A percentile compares a stretch with the other conserved stretches of the same genome.
phyloP scores from a whole-genome alignment of 2,113 vertebrate species.

The Catharus bicknelli region DNA sequence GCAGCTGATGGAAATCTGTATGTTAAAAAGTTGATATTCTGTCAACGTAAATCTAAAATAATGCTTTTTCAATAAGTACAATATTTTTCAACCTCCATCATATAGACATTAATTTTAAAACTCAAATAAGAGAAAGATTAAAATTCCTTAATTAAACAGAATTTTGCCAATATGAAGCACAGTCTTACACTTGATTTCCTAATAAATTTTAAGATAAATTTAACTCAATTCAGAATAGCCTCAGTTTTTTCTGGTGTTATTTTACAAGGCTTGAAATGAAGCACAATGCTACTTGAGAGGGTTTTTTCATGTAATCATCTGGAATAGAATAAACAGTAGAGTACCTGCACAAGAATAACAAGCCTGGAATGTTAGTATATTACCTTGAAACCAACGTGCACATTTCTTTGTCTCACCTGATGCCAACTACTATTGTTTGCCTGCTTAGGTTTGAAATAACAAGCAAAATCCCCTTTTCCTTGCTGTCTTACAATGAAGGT shows the following conservation, averaged over 20 bases:
- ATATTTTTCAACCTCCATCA: neutral
- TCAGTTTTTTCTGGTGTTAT: neutral
- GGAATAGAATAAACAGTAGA: neutral
- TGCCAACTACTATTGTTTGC: neutral
- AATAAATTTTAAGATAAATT: neutral
- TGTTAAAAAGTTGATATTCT: neutral
- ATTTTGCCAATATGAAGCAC: neutral
- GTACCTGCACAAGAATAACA: neutral
- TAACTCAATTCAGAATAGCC: neutral
- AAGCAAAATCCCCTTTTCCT: neutral
- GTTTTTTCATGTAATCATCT: fast-evolving
- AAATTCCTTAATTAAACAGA: neutral
- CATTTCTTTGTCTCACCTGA: neutral
- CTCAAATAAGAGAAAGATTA: neutral
- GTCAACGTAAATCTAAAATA: neutral
- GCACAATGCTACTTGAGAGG: neutral
- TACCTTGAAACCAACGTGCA: neutral
- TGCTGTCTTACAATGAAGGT: neutral
- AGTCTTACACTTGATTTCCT: neutral
- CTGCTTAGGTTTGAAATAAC: neutral
- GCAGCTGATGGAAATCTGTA: neutral
- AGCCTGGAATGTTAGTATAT: neutral
- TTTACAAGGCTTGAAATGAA: neutral
- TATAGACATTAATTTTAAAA: neutral
- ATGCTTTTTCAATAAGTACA: neutral